Evolutionary conservation across 2,888 invertebrate species (phyloP).

Genomic region (Lamellibrachia satsuma): DNA sequence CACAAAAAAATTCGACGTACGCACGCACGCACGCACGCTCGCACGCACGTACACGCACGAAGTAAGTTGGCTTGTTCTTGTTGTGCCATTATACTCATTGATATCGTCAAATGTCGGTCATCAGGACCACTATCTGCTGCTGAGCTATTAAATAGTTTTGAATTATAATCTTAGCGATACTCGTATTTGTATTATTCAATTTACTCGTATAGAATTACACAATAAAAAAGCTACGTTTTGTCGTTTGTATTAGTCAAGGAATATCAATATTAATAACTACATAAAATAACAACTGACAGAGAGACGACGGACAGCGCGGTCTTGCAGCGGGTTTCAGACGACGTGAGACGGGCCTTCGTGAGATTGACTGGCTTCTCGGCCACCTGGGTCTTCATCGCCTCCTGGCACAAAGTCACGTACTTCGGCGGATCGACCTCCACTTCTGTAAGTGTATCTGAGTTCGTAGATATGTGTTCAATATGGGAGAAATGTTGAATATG

Average conservation of each 20-base stretch:
- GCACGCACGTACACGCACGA: too few species aligned
- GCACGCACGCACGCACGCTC: not conserved
- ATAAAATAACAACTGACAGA: not conserved
- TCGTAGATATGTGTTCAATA: not conserved
- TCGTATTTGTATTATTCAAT: not conserved
- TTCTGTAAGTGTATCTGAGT: not conserved
- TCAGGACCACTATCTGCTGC: too few species aligned
- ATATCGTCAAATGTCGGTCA: too few species aligned
- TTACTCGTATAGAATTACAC: too few species aligned
- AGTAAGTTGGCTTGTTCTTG: too few species aligned
- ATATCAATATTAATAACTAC: too few species aligned
- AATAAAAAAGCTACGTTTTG: too few species aligned
- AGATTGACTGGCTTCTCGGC: conserved; percentile 46
- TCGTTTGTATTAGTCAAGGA: too few species aligned
- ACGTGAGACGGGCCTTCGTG: conserved; percentile 48
- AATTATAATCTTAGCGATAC: too few species aligned
- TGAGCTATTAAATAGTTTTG: too few species aligned
- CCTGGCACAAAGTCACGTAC: conserved; percentile 54
- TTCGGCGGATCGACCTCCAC: conserved; percentile 19
- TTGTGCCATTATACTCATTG: too few species aligned
- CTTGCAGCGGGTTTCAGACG: conserved; percentile 43
- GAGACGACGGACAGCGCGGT: conserved; percentile 25
- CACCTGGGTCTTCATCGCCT: conserved; percentile 52
- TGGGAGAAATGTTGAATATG: not conserved
- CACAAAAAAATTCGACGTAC: not conserved